Conservation (phyloP, 2,888 invertebrate genomes). For the Galeopsomyia nigrocyanea region DNA sequence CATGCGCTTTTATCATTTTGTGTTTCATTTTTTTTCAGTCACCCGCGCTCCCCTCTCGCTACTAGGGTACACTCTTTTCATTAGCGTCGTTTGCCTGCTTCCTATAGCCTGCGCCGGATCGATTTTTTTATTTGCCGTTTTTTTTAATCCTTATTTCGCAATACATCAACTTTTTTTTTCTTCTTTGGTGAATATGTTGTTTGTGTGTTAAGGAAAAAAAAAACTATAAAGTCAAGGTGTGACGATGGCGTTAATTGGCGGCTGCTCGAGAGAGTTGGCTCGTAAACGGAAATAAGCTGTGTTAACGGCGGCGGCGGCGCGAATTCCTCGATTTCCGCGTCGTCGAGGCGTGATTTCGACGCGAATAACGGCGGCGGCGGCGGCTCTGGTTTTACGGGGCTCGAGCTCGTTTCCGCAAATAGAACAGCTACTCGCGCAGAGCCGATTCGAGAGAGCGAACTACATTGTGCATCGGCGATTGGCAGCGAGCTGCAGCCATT, state of each 20-base stretch:
- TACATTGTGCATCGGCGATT: slow-evolving; percentile 26
- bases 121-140: slow-evolving; percentile 29
- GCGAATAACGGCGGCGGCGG: slow-evolving; percentile 39
- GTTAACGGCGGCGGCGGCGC: slow-evolving; percentile 7
- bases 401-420: slow-evolving; percentile 46
- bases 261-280: slow-evolving; percentile 1
- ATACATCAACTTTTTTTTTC: slow-evolving; percentile 12
- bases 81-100: slow-evolving; percentile 47
- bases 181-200: background rate
- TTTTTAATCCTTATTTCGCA: background rate
- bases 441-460: background rate
- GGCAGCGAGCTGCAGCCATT: background rate
- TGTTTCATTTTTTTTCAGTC: slow-evolving; percentile 21
- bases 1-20: slow-evolving; percentile 52
- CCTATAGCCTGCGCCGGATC: slow-evolving; percentile 30
- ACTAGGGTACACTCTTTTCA: slow-evolving; percentile 36
- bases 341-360: slow-evolving; percentile 35
- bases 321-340: slow-evolving; percentile 43
- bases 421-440: slow-evolving; percentile 24
- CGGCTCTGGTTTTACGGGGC: slow-evolving; percentile 29
- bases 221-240: background rate
- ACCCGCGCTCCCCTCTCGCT: background rate
- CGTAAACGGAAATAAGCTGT: slow-evolving; percentile 45
- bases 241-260: slow-evolving; percentile 34
- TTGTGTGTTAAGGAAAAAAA: background rate